Percentiles rank a stretch among this genome's conserved stretches.
These are phyloP conservation scores for Lycocerus yunnanus DNA, from an alignment of 2,888 invertebrate species.

Conservation along the genomic window DNA sequence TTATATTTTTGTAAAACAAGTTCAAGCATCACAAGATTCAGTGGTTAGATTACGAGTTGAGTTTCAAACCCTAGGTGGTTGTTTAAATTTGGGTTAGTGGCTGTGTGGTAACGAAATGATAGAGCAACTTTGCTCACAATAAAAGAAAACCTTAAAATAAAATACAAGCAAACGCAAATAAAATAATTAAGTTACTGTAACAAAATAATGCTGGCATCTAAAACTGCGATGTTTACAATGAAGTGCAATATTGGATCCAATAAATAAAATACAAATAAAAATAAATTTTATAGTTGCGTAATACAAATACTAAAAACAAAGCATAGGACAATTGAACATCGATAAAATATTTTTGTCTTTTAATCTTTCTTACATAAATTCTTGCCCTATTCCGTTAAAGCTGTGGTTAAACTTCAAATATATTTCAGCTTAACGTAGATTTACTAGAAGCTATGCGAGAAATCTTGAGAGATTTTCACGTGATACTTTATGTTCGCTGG, in stretches of 20 bases:
- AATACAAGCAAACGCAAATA: neutral
- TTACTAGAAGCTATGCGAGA: neutral
- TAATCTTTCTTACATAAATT: neutral
- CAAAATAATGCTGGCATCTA: neutral
- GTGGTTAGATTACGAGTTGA: neutral
- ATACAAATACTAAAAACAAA: neutral
- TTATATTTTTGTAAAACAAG: neutral
- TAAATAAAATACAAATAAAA: neutral
- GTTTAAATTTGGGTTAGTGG: neutral
- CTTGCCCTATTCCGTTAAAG: neutral
- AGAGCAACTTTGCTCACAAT: neutral
- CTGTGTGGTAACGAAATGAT: neutral
- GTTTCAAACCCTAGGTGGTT: neutral
- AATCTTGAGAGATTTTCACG: constrained; percentile 1
- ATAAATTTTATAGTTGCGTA: neutral
- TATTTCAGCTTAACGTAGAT: constrained; percentile 11
- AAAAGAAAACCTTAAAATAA: neutral
- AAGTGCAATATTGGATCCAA: neutral
- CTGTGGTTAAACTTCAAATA: constrained; percentile 5
- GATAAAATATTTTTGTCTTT: neutral
- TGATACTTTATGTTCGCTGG: constrained; percentile 7
- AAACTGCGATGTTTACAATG: neutral
- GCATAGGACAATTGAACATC: neutral
- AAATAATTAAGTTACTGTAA: neutral
- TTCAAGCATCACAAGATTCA: neutral